Conservation (phyloP, 2,797 vertebrate genomes). For the Pantherophis alleghaniensis region DNA sequence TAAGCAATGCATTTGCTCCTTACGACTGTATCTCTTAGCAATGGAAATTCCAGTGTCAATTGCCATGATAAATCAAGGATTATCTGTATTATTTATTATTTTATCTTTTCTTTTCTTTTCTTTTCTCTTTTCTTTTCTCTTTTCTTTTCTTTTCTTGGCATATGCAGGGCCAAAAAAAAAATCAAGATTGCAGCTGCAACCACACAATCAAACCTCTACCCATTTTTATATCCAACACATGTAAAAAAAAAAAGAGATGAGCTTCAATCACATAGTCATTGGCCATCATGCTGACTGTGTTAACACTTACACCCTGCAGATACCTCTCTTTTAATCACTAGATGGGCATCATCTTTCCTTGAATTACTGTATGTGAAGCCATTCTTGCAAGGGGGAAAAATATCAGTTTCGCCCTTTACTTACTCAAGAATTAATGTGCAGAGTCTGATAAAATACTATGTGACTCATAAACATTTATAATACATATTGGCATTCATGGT, state of each 20-base stretch:
- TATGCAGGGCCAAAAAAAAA: not conserved
- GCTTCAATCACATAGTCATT: not conserved
- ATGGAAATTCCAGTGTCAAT: not conserved
- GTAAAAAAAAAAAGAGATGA: not conserved
- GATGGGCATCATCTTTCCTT: slow-evolving; percentile 23
- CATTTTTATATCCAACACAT: not conserved
- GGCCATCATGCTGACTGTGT: not conserved
- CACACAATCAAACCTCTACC: not conserved
- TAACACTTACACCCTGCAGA: not conserved
- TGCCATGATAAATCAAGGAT: not conserved
- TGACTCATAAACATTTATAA: not conserved
- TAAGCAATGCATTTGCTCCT: not conserved
- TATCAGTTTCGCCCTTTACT: not conserved
- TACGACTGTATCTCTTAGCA: not conserved
- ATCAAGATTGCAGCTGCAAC: not conserved
- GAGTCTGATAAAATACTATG: not conserved
- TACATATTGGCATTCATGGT: not conserved
- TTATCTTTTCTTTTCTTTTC: not conserved
- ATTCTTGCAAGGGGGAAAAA: not conserved
- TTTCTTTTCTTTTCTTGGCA: not conserved
- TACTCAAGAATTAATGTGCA: not conserved
- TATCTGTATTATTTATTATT: not conserved
- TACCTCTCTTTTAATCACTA: not conserved
- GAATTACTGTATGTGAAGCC: slow-evolving; percentile 12
- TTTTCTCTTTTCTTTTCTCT: not conserved